These are phyloP conservation scores for Gambusia affinis DNA, from an alignment of 2,113 vertebrate species.

Conservation along the genomic window DNA sequence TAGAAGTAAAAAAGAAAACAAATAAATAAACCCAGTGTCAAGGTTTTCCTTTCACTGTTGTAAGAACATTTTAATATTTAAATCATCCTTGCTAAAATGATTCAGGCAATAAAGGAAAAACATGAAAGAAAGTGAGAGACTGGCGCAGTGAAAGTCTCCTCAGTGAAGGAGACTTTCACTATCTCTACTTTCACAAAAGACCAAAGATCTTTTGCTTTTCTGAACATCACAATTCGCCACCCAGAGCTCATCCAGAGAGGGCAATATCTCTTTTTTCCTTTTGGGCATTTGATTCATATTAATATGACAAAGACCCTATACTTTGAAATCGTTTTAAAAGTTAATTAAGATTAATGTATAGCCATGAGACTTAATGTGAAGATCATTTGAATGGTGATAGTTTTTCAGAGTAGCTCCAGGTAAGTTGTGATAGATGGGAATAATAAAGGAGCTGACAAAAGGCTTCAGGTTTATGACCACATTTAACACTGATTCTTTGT, in stretches of 20 bases:
- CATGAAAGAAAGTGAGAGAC: neutral
- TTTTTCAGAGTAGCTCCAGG: neutral
- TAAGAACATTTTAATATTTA: neutral
- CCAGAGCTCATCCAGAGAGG: neutral
- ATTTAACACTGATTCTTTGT: neutral
- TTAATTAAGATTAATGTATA: neutral
- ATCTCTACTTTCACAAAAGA: neutral
- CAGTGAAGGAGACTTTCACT: neutral
- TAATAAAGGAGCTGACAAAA: neutral
- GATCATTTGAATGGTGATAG: neutral
- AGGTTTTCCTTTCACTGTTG: too few relatives aligned
- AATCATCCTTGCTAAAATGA: neutral
- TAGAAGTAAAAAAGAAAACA: too few relatives aligned
- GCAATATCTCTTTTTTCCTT: constrained; percentile 1
- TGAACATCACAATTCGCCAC: constrained; percentile 15
- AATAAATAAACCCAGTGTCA: too few relatives aligned
- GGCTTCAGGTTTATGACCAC: neutral
- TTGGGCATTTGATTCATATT: neutral
- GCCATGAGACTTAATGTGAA: neutral
- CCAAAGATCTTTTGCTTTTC: neutral
- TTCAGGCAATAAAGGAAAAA: neutral
- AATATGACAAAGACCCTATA: neutral
- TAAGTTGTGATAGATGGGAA: neutral
- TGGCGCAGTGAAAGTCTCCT: neutral
- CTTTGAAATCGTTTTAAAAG: constrained; percentile 1